A percentile compares a stretch with the other conserved stretches of the same genome.
Evolutionary conservation across 1,140 invertebrate species (phyloP).

Genomic region (Latrodectus geometricus): DNA sequence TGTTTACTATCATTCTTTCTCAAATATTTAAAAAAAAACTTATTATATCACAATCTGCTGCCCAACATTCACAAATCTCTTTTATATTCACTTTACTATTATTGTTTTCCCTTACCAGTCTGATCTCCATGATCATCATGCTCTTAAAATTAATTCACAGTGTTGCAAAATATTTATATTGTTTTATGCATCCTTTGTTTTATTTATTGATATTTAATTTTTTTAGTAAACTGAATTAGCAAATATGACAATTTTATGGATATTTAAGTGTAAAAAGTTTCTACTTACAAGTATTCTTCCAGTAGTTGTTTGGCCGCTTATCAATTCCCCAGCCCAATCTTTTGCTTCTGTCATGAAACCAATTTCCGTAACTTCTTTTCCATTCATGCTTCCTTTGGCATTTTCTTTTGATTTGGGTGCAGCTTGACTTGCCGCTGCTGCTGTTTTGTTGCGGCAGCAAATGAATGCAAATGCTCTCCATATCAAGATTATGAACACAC

Average conservation of each 20-base stretch:
- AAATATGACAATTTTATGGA: background rate
- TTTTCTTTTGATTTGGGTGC: constrained; percentile 45
- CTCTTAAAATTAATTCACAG: no score
- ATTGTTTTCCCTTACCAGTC: no score
- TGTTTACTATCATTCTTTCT: no score
- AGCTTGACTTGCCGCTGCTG: constrained; percentile 74
- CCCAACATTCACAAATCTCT: no score
- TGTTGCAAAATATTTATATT: no score
- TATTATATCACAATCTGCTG: no score
- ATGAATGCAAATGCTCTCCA: constrained; percentile 91
- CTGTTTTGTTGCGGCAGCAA: constrained; percentile 87
- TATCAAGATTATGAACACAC: constrained; percentile 77
- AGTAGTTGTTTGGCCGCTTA: constrained; percentile 99
- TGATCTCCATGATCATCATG: no score
- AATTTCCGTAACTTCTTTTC: constrained; percentile 76
- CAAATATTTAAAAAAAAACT: no score
- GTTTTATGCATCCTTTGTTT: no score
- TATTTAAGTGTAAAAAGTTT: background rate
- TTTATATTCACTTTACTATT: no score
- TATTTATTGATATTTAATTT: no score
- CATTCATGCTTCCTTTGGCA: constrained; percentile 9
- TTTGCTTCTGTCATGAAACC: constrained; percentile 99
- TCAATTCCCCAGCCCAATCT: constrained; percentile 99
- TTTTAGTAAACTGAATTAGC: background rate
- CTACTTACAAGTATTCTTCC: constrained; percentile 95